Base-by-base conservation (phyloP, 2,797 vertebrate genomes). In the Falco rusticolus region DNA sequence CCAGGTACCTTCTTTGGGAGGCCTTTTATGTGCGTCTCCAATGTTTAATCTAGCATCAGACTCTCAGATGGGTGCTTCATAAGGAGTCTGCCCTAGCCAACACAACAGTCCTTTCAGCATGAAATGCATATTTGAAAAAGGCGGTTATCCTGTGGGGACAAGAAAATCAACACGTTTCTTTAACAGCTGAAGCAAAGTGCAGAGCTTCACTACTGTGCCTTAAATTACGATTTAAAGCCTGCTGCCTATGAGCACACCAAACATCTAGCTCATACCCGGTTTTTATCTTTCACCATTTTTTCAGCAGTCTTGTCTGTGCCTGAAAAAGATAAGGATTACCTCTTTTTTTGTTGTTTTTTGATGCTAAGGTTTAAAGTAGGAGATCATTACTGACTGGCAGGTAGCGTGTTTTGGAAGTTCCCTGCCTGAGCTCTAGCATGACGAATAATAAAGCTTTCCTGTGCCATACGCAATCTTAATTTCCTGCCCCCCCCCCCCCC, bases 1-100 rank as follows among this genome's bases (percentile, higher is more conserved):
- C 84, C 76, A 60, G 18, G 24, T 83, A 26, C 29, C 50, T 80
- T 90, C 54, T 89, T 61, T 80, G 71, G 72, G 83, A 91, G 80
- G 65, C 14, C 13, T 94, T 94, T 91, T 85, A 75, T 80, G 45
- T 77, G 37, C 0, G 4, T 56, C 34, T 77, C 47, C 29, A 20
- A 21, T 59, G 28, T 87, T 92, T 89, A 64, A 72, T 41, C 37
- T 76, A 59, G 16, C 19, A 7, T 4, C 0, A 7, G 70, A 50
- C 31, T 84, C 41, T 79, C 20, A 84, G 39, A 78, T 41, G 16
- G 22, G 34, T n/a, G 14, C 81, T 84, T 90, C 47, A 5, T 8
- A 26, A 72, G 81, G 68, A 83, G 31, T 69, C 8, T 0, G 8
- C 48, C 34, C 28, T 60, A 59, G 68, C 59, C 29, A 65, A 48